Evolutionary conservation across 2,797 vertebrate species (phyloP), one percentile per base, ranked within the genome.

Genomic region (Aplochiton taeniatus): DNA sequence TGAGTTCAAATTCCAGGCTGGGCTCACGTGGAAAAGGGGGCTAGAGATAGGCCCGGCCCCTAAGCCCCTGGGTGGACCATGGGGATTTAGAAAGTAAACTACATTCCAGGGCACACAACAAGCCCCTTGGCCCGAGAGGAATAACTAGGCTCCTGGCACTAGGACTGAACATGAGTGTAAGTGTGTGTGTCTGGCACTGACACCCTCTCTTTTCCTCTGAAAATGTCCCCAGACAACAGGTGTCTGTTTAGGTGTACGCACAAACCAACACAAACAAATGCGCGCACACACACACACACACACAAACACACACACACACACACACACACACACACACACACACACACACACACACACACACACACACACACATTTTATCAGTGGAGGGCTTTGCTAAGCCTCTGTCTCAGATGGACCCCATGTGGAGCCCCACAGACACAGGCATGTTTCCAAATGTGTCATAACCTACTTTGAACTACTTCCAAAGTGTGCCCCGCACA

Each of bases 71-170:
- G 85, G 88, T 84, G 85, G 85, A 86, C 87, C 84, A 76, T 79
- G 68, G 88, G 88, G 88, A 88, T 89, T 90, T 88, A 87, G 87
- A 90, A 83, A 90, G 87, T 87, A 84, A 89, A 87, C 86, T 76
- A 80, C 87, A 90, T 91, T 90, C 88, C 89, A 84, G 84, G 81
- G 75, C 85, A 78, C 61, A 72, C 75, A 77, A 80, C 78, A 73
- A 73, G 83, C 62, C 47, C 82, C 83, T 77, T 72, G 65, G 78
- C 84, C 86, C 75, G 60, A 1, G 75, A 77, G 79, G 74, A 65
- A 60, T 65, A 63, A 69, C 70, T 72, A 66, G 20, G n/a, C 61
- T 66, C 58, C 70, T 60, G 70, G 64, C 63, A 68, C 41, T 13
- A 43, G 46, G 68, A 43, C 20, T 56, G 59, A 18, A 58, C 52